Evolutionary conservation across 2,888 invertebrate genomes (phyloP).

Genomic region (Spodoptera littoralis): DNA sequence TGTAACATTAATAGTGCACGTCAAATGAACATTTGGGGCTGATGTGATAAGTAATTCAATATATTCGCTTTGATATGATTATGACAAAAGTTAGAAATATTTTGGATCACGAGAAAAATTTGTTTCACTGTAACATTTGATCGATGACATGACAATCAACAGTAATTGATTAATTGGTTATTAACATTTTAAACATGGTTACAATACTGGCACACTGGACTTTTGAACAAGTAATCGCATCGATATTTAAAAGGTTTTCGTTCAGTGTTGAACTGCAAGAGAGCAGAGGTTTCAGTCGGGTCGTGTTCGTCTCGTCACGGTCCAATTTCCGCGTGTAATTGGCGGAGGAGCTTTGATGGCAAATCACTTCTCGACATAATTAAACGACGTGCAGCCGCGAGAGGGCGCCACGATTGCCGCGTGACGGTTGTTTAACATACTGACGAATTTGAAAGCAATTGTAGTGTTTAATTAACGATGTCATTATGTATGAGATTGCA

Average conservation of each 20-base stretch:
- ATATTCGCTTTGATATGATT: no score
- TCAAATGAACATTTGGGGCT: background rate
- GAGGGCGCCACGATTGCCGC: slow-evolving; percentile 14
- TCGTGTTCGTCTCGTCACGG: slow-evolving; percentile 42
- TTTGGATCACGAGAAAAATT: no score
- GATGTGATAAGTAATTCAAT: background rate
- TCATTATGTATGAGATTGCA: background rate
- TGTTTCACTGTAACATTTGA: no score
- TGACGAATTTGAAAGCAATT: slow-evolving; percentile 10
- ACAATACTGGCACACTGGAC: no score
- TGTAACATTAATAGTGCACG: background rate
- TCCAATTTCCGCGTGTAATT: slow-evolving; percentile 73
- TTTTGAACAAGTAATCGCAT: no score
- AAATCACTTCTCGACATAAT: slow-evolving; percentile 74
- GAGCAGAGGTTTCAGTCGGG: slow-evolving; percentile 21
- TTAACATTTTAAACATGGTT: no score
- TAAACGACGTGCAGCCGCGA: slow-evolving; percentile 60
- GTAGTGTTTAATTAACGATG: slow-evolving; percentile 21
- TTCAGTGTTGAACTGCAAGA: slow-evolving; percentile 22
- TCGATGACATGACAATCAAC: no score
- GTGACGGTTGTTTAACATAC: slow-evolving; percentile 10
- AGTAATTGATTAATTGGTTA: no score
- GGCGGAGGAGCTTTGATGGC: slow-evolving; percentile 63
- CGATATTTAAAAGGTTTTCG: no score
- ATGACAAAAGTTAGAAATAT: no score